phyloP scores from a whole-genome alignment of 2,888 invertebrate species.

The Idaea aversata region DNA sequence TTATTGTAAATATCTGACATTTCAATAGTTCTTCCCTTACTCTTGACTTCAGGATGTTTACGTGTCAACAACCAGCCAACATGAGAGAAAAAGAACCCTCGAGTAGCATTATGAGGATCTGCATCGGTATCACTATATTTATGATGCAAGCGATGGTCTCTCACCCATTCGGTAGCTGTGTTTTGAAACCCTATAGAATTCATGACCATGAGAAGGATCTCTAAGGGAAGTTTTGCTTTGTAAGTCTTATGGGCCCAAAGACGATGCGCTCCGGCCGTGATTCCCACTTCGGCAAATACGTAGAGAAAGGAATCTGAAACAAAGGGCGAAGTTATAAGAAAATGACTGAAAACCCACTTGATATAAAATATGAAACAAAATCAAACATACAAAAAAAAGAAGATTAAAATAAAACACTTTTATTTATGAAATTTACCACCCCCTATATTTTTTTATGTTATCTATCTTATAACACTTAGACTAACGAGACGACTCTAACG shows the following conservation, averaged over 20 bases:
- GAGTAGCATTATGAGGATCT: constrained; percentile 86
- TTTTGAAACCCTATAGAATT: constrained; percentile 40
- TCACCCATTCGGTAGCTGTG: constrained; percentile 32
- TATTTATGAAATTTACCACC: too few relatives aligned
- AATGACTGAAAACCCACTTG: constrained; percentile 3
- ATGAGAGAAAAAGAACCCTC: constrained; percentile 92
- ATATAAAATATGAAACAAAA: constrained; percentile 3
- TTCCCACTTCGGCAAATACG: constrained; percentile 21
- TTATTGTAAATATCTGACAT: constrained; percentile 84
- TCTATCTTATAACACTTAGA: too few relatives aligned
- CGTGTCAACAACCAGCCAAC: constrained; percentile 88
- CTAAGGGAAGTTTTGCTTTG: constrained; percentile 39
- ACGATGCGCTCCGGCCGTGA: constrained; percentile 40
- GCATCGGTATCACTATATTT: constrained; percentile 86
- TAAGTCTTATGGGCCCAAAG: constrained; percentile 42
- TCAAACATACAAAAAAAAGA: not conserved
- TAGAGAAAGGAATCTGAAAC: constrained; percentile 25
- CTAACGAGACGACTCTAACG: too few relatives aligned
- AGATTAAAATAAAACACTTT: too few relatives aligned
- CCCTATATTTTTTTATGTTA: too few relatives aligned
- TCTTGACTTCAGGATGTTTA: constrained; percentile 86
- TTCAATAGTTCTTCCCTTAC: constrained; percentile 84
- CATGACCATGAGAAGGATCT: constrained; percentile 39
- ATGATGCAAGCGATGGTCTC: constrained; percentile 45
- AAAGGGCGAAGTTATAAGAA: not conserved